Evolutionary conservation across 2,888 invertebrate species (phyloP).

Genomic region (Diplazon laetatorius): DNA sequence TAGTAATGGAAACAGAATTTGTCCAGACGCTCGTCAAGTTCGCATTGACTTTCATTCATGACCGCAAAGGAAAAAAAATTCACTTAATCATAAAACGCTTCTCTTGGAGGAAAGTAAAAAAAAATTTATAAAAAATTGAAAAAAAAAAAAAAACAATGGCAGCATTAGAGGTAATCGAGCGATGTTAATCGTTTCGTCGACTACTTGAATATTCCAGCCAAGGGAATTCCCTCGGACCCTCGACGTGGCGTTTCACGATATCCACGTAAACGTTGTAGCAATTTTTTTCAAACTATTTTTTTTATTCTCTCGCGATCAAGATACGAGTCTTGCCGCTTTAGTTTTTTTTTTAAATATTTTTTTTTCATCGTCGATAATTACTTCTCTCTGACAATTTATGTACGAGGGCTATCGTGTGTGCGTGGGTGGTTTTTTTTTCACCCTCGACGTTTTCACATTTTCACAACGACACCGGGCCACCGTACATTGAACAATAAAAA

Average conservation of each 20-base stretch:
- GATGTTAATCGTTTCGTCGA: constrained; percentile 51
- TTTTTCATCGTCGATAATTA: constrained; percentile 14
- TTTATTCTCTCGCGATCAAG: constrained; percentile 34
- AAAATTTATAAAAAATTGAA: no score
- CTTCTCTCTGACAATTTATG: constrained; percentile 24
- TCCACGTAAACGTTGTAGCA: constrained; percentile 41
- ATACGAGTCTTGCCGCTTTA: constrained; percentile 22
- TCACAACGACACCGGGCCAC: no score
- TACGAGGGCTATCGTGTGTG: neutral
- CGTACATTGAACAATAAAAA: no score
- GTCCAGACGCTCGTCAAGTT: no score
- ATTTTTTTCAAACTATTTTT: no score
- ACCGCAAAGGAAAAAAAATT: no score
- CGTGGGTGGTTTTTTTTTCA: constrained; percentile 18
- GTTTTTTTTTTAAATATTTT: no score
- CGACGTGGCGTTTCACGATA: constrained; percentile 41
- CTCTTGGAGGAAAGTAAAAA: neutral
- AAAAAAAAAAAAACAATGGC: constrained; percentile 2
- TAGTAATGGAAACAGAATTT: no score
- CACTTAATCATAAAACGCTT: no score
- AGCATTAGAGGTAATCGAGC: neutral
- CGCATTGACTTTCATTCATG: no score
- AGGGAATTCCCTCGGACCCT: constrained; percentile 36
- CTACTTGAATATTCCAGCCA: constrained; percentile 47
- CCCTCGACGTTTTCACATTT: neutral